Base-by-base conservation (phyloP, 2,113 vertebrate genomes). In the Mormyrus lacerda region DNA sequence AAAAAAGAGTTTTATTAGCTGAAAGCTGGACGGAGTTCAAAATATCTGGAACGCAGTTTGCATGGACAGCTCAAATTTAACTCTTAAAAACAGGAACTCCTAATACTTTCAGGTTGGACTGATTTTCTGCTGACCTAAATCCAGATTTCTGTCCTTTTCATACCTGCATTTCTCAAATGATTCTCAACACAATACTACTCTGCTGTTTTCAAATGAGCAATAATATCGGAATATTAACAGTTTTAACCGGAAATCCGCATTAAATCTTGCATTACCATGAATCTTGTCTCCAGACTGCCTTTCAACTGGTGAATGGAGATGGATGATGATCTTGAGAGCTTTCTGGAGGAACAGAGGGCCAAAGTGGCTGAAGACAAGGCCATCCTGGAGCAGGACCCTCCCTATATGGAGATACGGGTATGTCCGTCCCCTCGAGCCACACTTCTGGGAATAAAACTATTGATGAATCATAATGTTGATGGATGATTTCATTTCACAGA, bases 371-470 rank as follows among this genome's bases (percentile, higher is more conserved):
- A 94, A 89, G 97, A 98, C 90, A 98, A 96, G 92, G 96, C 96
- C 89, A 94, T 94, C 84, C 91, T 99, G 92, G 95, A 97, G 88
- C 96, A 95, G 89, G 97, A 98, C 90, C 97, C 94, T n/a, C 97
- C 96, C 17, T 98, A 98, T 87, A 95, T 99, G 97, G 97, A 98
- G 93, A 97, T 98, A 73, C 96, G 94, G 96, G 98, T 98, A 93
- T 91, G 93, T 79, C 3, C 47, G 13, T 42, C 55, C 1, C 15
- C n/a, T 19, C 15, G 45, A 50, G 50, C 47, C 42, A 8, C 50
- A 35, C 73, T 19, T 44, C 8, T 24, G 79, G 24, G n/a, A 17
- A 24, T 27, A 69, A 39, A 76, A 88, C 8, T 86, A 27, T n/a
- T 0, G 13, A 50, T 86, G 15, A 51, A 15, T 11, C 48, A 47